Evolutionary conservation across 2,113 vertebrate genomes (phyloP), one percentile per base, ranked within the genome.

Genomic region (Gadus macrocephalus): DNA sequence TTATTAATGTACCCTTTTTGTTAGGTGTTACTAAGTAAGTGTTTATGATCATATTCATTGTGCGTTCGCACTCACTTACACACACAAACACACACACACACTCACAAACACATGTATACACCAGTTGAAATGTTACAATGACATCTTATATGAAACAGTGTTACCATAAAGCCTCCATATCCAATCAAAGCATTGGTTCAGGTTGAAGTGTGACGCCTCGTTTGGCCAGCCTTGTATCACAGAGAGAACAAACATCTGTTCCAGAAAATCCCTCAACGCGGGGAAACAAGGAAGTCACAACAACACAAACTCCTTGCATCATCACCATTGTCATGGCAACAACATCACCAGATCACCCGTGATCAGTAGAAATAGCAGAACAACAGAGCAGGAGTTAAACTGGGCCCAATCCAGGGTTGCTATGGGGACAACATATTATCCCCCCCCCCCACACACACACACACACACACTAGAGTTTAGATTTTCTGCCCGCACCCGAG

Each of bases 31-130:
- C 31, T 7, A 2, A 49, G 42, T 49, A 49, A 49, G 42, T 12
- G 42, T 49, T 12, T 49, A 49, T 49, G 8, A 49, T 49, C 42
- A 49, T 49, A 49, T 49, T 49, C 42, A 49, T 49, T 49, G 42
- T 49, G 42, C 28, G 8, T 5, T 38, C 62, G 31, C 28, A n/a
- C 28, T 8, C 62, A 64, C 62, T 17, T 28, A 64, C 62, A 64
- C 62, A 64, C 62, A n/a, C 28, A 38, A 49, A 56, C 28, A 62
- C 19, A 62, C 60, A 22, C 60, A 22, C 60, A 62, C 60, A 22
- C 60, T 25, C 60, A 62, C 60, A 62, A 3, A 22, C 60, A 62
- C 17, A 62, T 1, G 31, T 2, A 25, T 25, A 25, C 7, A 20
- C 16, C 15, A 60, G 17, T 12, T 20, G 22, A 22, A 61, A 19